Conservation (phyloP, 2,888 invertebrate species). For the Abrostola tripartita region DNA sequence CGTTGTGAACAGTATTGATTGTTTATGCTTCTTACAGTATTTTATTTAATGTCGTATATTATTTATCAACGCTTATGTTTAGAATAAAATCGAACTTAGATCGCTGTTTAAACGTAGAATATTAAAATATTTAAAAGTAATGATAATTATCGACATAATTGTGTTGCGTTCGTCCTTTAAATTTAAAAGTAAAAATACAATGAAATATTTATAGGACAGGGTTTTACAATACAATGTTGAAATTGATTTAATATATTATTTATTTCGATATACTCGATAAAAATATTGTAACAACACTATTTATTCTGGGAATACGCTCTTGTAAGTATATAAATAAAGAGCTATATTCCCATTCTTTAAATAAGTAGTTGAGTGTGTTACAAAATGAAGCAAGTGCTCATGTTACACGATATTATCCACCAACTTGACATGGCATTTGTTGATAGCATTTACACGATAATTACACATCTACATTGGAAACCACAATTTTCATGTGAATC, state of each 20-base stretch:
- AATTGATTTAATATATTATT: neutral
- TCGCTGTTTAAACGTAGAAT: constrained; percentile 64
- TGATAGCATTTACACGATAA: constrained; percentile 26
- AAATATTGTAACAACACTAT: neutral
- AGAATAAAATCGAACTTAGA: constrained; percentile 62
- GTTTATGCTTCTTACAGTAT: constrained; percentile 65
- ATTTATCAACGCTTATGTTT: constrained; percentile 65
- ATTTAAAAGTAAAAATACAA: constrained; percentile 18
- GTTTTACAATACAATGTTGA: constrained; percentile 12
- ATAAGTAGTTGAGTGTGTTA: neutral
- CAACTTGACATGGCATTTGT: constrained; percentile 3
- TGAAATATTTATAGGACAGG: constrained; percentile 21
- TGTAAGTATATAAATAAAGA: neutral
- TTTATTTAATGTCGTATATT: constrained; percentile 59
- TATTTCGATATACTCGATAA: neutral
- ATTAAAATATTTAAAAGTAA: constrained; percentile 58
- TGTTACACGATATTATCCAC: too few species aligned
- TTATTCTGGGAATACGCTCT: neutral
- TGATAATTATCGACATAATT: constrained; percentile 27
- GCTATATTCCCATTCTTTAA: neutral
- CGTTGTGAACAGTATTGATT: constrained; percentile 49
- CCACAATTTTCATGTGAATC: neutral
- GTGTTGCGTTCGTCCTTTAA: constrained; percentile 47
- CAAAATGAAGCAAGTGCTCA: constrained; percentile 1
- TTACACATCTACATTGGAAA: constrained; percentile 12